These are phyloP conservation scores for Adineta ricciae DNA, from an alignment of 2,888 invertebrate genomes.

Conservation along the genomic window DNA sequence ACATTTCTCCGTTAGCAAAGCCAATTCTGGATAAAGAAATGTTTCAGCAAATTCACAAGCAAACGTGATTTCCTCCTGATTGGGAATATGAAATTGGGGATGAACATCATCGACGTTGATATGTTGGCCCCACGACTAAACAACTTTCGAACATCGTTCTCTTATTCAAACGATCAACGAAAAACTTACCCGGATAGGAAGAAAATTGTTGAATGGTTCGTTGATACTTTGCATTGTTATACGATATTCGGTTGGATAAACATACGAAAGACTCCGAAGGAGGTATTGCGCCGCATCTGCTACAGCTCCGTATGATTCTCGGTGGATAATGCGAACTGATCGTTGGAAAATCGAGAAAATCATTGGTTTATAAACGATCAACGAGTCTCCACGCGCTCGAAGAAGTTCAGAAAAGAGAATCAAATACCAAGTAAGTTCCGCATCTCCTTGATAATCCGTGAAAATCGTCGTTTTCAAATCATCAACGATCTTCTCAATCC, in stretches of 20 bases:
- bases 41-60: not conserved
- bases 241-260: slow-evolving; percentile 55
- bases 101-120: slow-evolving; percentile 60
- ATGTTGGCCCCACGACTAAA: slow-evolving; percentile 41
- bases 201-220: slow-evolving; percentile 40
- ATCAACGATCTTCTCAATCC: not conserved
- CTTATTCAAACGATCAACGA: no score
- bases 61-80: slow-evolving; percentile 58
- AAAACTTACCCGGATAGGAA: slow-evolving; percentile 58
- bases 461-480: no score
- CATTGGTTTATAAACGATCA: slow-evolving; percentile 61
- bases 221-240: slow-evolving; percentile 59
- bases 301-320: slow-evolving; percentile 60
- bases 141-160: no score
- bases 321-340: slow-evolving; percentile 61
- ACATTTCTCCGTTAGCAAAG: not conserved
- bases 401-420: slow-evolving; percentile 51
- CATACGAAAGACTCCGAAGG: slow-evolving; percentile 56
- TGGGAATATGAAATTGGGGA: slow-evolving; percentile 69
- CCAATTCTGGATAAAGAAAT: not conserved
- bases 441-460: not conserved
- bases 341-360: slow-evolving; percentile 62
- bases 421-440: not conserved
- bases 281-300: slow-evolving; percentile 58
- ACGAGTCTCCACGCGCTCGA: slow-evolving; percentile 59